phyloP scores from a whole-genome alignment of 2,113 vertebrate species.

The Pantherophis guttatus region DNA sequence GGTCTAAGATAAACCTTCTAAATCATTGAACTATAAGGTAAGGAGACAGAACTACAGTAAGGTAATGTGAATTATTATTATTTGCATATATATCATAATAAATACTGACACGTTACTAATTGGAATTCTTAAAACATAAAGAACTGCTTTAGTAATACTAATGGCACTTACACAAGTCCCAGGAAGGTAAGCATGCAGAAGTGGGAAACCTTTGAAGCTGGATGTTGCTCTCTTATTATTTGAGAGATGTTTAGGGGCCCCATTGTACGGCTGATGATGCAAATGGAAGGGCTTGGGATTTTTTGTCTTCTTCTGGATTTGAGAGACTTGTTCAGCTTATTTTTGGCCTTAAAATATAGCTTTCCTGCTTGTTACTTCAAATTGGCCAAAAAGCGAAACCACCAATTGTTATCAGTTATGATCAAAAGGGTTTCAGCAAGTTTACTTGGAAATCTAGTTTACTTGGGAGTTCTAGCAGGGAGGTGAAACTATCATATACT shows the following conservation, averaged over 20 bases:
- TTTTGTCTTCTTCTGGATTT: background rate
- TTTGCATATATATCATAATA: constrained; percentile 32
- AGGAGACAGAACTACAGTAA: background rate
- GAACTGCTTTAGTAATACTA: constrained; percentile 6
- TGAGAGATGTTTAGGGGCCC: background rate
- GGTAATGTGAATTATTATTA: constrained; percentile 4
- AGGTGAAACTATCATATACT: background rate
- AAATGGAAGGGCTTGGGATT: background rate
- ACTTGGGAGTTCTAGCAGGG: background rate
- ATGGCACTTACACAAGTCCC: background rate
- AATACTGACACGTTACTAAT: constrained; percentile 19
- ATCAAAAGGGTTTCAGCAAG: background rate
- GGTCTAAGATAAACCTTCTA: background rate
- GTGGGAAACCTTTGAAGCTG: background rate
- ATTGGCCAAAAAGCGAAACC: background rate
- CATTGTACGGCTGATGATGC: background rate
- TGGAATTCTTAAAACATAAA: background rate
- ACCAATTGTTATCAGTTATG: background rate
- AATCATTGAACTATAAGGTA: background rate
- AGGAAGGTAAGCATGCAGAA: background rate
- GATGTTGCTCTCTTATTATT: background rate
- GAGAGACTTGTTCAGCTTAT: background rate
- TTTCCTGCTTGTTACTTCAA: background rate
- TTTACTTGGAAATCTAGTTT: background rate
- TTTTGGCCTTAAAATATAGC: background rate